A percentile compares a stretch with the other conserved stretches of the same genome.
Conservation (phyloP, 2,888 invertebrate genomes). For the Lepidochitona cinerea region DNA sequence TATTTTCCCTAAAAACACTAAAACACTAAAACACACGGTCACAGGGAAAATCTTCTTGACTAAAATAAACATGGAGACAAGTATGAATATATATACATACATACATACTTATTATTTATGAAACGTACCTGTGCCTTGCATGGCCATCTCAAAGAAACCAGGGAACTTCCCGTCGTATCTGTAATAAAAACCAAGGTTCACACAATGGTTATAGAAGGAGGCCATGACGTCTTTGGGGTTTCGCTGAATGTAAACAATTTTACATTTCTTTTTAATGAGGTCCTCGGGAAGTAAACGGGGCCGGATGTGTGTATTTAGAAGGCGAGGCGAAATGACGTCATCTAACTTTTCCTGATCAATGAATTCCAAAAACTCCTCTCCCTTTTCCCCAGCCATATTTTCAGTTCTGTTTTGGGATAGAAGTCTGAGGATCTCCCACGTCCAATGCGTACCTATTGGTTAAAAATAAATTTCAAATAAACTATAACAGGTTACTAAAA, state of each 20-base stretch:
- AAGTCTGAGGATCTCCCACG: background rate
- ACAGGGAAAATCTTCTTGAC: too few relatives aligned
- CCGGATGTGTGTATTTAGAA: background rate
- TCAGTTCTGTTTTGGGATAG: background rate
- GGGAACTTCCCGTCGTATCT: background rate
- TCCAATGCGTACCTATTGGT: slow-evolving; percentile 1
- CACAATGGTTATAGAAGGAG: background rate
- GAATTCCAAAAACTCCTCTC: background rate
- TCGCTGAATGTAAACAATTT: background rate
- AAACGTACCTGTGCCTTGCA: background rate
- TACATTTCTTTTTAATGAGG: background rate
- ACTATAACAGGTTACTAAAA: too few relatives aligned
- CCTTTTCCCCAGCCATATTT: background rate
- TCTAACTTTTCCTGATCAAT: background rate
- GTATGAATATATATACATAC: too few relatives aligned
- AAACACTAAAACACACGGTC: too few relatives aligned
- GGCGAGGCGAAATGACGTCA: background rate
- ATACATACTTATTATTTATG: too few relatives aligned
- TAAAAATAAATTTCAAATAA: too few relatives aligned
- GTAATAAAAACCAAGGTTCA: background rate
- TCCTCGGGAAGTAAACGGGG: background rate
- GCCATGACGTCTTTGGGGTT: background rate
- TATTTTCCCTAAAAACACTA: too few relatives aligned
- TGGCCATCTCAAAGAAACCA: background rate
- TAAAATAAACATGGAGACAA: too few relatives aligned